A percentile compares a stretch with the other conserved stretches of the same genome.
phyloP scores from a whole-genome alignment of 2,888 invertebrate genomes.

The Sinelater perroti region DNA sequence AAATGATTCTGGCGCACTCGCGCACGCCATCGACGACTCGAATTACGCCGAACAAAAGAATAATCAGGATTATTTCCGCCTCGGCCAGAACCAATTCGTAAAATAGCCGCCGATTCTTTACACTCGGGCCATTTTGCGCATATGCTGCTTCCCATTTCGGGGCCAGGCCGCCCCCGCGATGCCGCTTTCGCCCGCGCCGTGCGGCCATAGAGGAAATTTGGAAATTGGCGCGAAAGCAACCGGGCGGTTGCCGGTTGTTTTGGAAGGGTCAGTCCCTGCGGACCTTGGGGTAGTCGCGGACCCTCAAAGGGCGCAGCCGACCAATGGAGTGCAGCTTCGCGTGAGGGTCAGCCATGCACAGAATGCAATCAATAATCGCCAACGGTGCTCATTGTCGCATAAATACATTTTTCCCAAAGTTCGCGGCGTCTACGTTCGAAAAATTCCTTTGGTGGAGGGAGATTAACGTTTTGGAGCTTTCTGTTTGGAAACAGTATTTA shows the following conservation, averaged over 20 bases:
- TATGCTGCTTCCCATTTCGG: constrained; percentile 41
- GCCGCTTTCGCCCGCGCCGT: not conserved
- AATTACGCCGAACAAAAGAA: constrained; percentile 34
- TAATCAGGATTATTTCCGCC: constrained; percentile 37
- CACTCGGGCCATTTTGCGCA: constrained; percentile 39
- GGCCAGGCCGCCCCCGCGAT: constrained; percentile 4
- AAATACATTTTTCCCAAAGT: constrained; percentile 12
- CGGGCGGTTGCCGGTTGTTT: constrained; percentile 30
- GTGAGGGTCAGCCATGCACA: constrained; percentile 39
- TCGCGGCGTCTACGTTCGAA: too few species aligned
- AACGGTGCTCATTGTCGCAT: constrained; percentile 27
- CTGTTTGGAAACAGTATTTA: too few species aligned
- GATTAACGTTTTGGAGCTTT: too few species aligned
- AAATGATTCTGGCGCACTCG: too few species aligned
- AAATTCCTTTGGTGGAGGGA: too few species aligned
- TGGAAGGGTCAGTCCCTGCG: constrained; percentile 42
- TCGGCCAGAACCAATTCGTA: constrained; percentile 27
- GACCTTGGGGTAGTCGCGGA: constrained; percentile 41
- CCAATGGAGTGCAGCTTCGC: constrained; percentile 38
- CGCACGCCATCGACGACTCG: constrained; percentile 8
- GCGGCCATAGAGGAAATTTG: not conserved
- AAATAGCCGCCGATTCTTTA: constrained; percentile 33
- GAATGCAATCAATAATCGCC: constrained; percentile 38
- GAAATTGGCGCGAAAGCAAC: not conserved
- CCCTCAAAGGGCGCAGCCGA: constrained; percentile 34